Evolutionary conservation across 2,113 vertebrate genomes (phyloP).

Genomic region (Apus apus): DNA sequence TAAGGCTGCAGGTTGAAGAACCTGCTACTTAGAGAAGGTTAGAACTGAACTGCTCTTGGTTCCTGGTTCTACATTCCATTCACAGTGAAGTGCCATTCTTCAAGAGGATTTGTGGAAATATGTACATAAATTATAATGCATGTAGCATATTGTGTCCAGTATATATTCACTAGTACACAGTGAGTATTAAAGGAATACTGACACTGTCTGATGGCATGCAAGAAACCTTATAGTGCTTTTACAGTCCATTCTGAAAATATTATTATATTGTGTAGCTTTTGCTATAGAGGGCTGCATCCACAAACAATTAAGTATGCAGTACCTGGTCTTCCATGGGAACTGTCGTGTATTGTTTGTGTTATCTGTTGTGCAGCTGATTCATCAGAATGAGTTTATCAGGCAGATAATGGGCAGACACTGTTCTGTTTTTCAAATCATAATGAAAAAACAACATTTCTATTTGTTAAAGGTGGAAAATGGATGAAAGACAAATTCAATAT

Average conservation of each 20-base stretch:
- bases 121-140: neutral
- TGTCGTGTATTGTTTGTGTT: slow-evolving; percentile 30
- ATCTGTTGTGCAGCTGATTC: slow-evolving; percentile 35
- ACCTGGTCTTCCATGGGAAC: neutral
- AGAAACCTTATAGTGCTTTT: neutral
- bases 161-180: neutral
- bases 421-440: neutral
- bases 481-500: neutral
- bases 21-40: neutral
- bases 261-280: neutral
- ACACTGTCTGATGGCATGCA: neutral
- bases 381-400: slow-evolving; percentile 22
- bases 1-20: neutral
- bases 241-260: neutral
- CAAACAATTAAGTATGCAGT: neutral
- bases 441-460: neutral
- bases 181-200: slow-evolving; percentile 16
- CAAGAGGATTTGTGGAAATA: neutral
- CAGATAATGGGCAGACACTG: slow-evolving; percentile 11
- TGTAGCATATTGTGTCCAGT: neutral
- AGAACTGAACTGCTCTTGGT: neutral
- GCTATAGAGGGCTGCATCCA: neutral
- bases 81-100: neutral
- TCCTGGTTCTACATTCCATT: neutral
- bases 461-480: neutral